Base-by-base conservation (phyloP, 1,140 invertebrate genomes). In the Vanessa tameamea region DNA sequence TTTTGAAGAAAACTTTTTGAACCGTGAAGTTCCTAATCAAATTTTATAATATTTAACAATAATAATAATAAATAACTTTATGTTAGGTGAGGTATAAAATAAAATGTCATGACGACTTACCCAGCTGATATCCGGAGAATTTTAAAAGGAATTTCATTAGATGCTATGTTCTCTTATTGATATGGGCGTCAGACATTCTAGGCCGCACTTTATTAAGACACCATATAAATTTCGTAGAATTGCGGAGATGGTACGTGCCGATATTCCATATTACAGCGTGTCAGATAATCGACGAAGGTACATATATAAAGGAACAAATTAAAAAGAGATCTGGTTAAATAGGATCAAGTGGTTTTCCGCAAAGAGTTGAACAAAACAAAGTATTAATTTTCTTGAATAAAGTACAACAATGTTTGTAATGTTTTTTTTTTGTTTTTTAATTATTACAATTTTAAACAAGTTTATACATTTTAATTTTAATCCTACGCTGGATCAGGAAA, bases 201-300 rank as follows among this genome's bases (percentile, higher is more conserved):
- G 79, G 81, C 71, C 77, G 83, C 85, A 87, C 89, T 91, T 91
- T 91, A 91, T 89, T 89, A 91, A 91, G 87, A 89, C 87, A 91
- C 76, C 75, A 79, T 86, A 88, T 87, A 86, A 88, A 89, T 84
- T 86, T 86, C 78, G 81, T 67, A 71, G 79, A 76, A 73, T 73
- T 75, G 86, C 53, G 75, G 20, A 15, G 12, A 47, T 73, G 69
- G 84, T 89, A 89, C 89, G 89, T 89, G 89, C 86, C 83, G 78
- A 88, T 89, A 89, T 83, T 81, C 81, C 78, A 82, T 85, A 89
- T 89, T 88, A 79, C 84, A 68, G 69, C 68, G 69, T 74, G 57
- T n/a, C 63, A 63, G 14, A 74, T 74, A 71, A 67, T 73, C 68
- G 70, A 70, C 66, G 26, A 31, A 31, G 26, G 68, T 66, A 50